Percentiles rank a stretch among this genome's conserved stretches.
phyloP scores from a whole-genome alignment of 2,797 vertebrate species.

The Betta splendens region DNA sequence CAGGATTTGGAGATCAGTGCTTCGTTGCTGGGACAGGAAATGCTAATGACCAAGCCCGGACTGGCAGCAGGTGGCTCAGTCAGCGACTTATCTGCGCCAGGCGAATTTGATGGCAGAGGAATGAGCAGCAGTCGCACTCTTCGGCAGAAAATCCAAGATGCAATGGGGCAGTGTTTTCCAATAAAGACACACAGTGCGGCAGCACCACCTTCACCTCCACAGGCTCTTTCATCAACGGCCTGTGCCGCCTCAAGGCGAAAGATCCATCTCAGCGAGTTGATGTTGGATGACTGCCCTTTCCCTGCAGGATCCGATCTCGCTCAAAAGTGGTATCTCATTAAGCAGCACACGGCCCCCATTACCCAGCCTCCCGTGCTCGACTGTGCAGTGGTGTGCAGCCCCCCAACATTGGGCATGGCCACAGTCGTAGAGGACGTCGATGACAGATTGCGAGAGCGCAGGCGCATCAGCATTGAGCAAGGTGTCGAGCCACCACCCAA shows the following conservation, averaged over 20 bases:
- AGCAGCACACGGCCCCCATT: conserved; percentile 87
- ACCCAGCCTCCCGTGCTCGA: conserved; percentile 79
- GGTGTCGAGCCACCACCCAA: conserved; percentile 86
- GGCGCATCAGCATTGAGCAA: conserved; percentile 87
- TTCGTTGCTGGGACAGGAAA: conserved; percentile 65
- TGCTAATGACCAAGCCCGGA: conserved; percentile 33
- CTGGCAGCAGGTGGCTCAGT: conserved; percentile 36
- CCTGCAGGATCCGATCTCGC: conserved; percentile 85
- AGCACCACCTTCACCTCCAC: conserved; percentile 45
- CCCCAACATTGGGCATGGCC: conserved; percentile 49
- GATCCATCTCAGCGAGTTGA: conserved; percentile 87
- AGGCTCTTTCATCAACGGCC: conserved; percentile 58
- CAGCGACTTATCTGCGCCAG: conserved; percentile 46
- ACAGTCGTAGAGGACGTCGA: conserved; percentile 84
- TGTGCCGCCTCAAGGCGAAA: conserved; percentile 79
- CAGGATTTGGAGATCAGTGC: conserved; percentile 62
- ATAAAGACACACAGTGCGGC: conserved; percentile 77
- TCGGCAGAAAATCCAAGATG: conserved; percentile 87
- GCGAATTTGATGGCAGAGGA: conserved; percentile 74
- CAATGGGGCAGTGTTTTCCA: conserved; percentile 88
- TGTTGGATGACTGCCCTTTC: conserved; percentile 88
- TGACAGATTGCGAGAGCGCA: conserved; percentile 81
- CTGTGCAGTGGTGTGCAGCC: conserved; percentile 51
- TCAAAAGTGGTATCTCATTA: conserved; percentile 89
- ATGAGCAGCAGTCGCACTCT: conserved; percentile 77